Evolutionary conservation across 2,888 invertebrate species (phyloP), one percentile per base, ranked within the genome.

Genomic region (Oscheius sp.): DNA sequence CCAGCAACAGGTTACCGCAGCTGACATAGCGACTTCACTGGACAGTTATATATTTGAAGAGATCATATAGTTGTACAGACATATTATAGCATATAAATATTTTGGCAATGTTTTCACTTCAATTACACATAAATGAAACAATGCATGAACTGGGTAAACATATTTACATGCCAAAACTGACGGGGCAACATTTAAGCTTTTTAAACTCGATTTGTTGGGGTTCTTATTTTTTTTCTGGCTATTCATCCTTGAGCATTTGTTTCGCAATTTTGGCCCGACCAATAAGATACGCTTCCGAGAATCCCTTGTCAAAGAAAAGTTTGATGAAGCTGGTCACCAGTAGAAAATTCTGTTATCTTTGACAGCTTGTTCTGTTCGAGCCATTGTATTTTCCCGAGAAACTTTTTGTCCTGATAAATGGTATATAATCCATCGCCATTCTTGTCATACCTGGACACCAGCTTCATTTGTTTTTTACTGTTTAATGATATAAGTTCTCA

Each of bases 301-400:
- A 60, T 11, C 35, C 60, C n/a, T 60, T 33, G 60, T 60, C n/a
- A n/a, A 60, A 60, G 11, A 60, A n/a, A 11, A 60, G 60, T 37
- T n/a, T 37, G 9, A 33, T 10, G 37, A 60, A n/a, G 60, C 35
- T 37, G 2, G 60, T 11, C 10, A 1, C 3, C n/a, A 60, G 37
- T 11, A 37, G 37, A 29, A 37, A 2, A 33, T 21, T 21, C 21
- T 21, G 21, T 21, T 37, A 60, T 37, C 37, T 1, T 37, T 60
- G 60, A 3, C 60, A 60, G 60, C 37, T 60, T n/a, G n/a, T n/a
- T 60, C 10, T 60, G 10, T 37, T 60, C 60, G 0, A 60, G 37
- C 37, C 37, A 58, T 3, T 42, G 21, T 33, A 21, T 5, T 33
- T 58, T 32, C 32, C 58, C 33, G n/a, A 21, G 33, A 29, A 32